Conservation (phyloP, 2,797 vertebrate genomes). For the Amniataba percoides region DNA sequence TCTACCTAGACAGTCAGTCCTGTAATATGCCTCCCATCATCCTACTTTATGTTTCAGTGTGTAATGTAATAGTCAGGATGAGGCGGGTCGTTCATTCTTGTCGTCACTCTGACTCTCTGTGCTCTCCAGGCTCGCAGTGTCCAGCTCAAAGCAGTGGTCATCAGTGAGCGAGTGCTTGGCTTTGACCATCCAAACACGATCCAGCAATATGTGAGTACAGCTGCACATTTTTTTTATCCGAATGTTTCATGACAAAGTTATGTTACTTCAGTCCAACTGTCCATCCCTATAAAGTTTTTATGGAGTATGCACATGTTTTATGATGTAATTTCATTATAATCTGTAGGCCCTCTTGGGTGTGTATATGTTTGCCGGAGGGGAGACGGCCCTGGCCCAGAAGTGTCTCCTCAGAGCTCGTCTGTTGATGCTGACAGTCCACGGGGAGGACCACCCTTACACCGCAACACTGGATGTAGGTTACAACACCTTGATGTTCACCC, state of each 20-base stretch:
- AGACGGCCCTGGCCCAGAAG: conserved; percentile 84
- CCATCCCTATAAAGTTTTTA: not conserved
- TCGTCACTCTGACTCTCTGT: conserved; percentile 11
- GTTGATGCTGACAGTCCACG: conserved; percentile 84
- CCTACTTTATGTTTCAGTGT: not conserved
- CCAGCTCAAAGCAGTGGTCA: conserved; percentile 87
- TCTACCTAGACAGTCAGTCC: not conserved
- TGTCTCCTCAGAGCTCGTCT: conserved; percentile 87
- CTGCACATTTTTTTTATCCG: not conserved
- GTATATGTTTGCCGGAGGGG: conserved; percentile 86
- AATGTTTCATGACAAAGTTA: not conserved
- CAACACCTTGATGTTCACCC: not conserved
- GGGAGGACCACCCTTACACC: conserved; percentile 88
- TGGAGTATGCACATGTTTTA: not conserved
- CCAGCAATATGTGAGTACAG: conserved; percentile 87
- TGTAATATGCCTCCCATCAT: not conserved
- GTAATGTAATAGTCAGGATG: not conserved
- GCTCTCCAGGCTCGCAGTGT: conserved; percentile 84
- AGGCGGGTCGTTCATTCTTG: not conserved
- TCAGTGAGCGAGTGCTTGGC: conserved; percentile 88
- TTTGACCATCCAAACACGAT: conserved; percentile 89
- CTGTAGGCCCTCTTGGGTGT: conserved; percentile 84
- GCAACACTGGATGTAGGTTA: conserved; percentile 87
- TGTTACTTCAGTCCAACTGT: not conserved
- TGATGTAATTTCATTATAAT: not conserved